A percentile compares a stretch with the other conserved stretches of the same genome.
These are phyloP conservation scores for Periophthalmus modestus DNA, from an alignment of 2,113 vertebrate genomes.

Conservation along the genomic window DNA sequence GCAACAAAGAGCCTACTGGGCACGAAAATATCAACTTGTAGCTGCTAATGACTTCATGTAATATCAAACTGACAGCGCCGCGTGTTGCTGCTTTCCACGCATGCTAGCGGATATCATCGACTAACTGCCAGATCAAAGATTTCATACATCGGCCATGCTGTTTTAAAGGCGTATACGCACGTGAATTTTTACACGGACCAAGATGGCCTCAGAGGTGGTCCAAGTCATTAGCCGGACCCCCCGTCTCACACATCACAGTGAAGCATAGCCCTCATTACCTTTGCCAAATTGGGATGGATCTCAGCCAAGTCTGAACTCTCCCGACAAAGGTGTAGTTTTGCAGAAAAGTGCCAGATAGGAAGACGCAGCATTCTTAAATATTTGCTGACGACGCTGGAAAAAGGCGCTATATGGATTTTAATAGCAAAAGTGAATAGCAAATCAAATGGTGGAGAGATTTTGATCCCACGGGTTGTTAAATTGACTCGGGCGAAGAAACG, in stretches of 20 bases:
- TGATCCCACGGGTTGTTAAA: constrained; percentile 46
- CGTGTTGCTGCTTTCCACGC: constrained; percentile 21
- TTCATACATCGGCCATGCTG: constrained; percentile 31
- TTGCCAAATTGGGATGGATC: constrained; percentile 46
- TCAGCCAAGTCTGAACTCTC: constrained; percentile 28
- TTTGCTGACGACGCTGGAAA: constrained; percentile 28
- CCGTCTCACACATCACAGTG: constrained; percentile 41
- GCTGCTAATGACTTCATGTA: constrained; percentile 53
- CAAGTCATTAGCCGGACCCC: constrained; percentile 58
- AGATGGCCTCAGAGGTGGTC: constrained; percentile 36
- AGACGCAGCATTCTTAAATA: constrained; percentile 1
- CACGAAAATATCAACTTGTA: constrained; percentile 39
- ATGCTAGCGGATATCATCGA: constrained; percentile 25
- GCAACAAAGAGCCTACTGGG: constrained; percentile 40
- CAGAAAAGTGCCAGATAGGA: constrained; percentile 29
- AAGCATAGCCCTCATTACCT: constrained; percentile 63
- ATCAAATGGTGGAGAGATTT: constrained; percentile 23
- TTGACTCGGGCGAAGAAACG: too few species aligned
- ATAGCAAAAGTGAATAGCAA: constrained; percentile 12
- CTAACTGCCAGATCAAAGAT: constrained; percentile 49
- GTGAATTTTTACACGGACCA: constrained; percentile 46
- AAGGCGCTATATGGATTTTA: constrained; percentile 45
- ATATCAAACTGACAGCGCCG: constrained; percentile 24
- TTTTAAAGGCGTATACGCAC: constrained; percentile 39
- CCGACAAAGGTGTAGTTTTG: constrained; percentile 28